These are phyloP conservation scores for Antheraea mylitta DNA, from an alignment of 1,140 invertebrate genomes.

Conservation along the genomic window DNA sequence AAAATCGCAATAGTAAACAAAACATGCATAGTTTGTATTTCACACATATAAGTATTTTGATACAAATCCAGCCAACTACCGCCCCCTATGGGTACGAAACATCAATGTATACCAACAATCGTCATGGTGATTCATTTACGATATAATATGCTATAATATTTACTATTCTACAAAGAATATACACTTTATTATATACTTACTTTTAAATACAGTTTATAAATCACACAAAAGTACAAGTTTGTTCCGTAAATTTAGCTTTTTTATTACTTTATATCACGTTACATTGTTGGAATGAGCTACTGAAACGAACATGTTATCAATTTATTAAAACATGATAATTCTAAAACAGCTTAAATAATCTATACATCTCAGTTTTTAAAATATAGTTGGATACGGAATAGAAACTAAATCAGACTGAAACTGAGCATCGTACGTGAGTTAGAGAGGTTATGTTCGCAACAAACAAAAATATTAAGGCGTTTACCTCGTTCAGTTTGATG, in stretches of 20 bases:
- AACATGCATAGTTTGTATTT: background rate
- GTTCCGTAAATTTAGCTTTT: background rate
- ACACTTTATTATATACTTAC: background rate
- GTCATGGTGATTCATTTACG: slow-evolving; percentile 65
- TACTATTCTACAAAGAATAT: background rate
- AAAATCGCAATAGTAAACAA: background rate
- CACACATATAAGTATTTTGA: background rate
- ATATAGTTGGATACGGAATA: slow-evolving; percentile 8
- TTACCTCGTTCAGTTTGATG: slow-evolving; percentile 66
- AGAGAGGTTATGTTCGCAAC: slow-evolving; percentile 75
- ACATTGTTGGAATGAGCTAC: background rate
- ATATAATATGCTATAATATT: background rate
- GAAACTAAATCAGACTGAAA: slow-evolving; percentile 41
- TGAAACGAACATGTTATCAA: background rate
- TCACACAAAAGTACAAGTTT: background rate
- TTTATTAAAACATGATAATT: background rate
- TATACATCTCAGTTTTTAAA: background rate
- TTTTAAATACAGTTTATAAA: background rate
- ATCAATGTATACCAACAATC: slow-evolving; percentile 57
- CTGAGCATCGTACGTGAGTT: slow-evolving; percentile 47
- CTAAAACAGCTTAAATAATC: too few species aligned
- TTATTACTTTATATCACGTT: background rate
- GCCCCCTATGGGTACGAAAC: slow-evolving; percentile 52
- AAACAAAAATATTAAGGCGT: slow-evolving; percentile 79
- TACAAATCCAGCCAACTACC: slow-evolving; percentile 32